A percentile compares a stretch with the other conserved stretches of the same genome.
These are phyloP conservation scores for Muschampia plurimacula DNA, from an alignment of 2,888 invertebrate genomes.

Conservation along the genomic window DNA sequence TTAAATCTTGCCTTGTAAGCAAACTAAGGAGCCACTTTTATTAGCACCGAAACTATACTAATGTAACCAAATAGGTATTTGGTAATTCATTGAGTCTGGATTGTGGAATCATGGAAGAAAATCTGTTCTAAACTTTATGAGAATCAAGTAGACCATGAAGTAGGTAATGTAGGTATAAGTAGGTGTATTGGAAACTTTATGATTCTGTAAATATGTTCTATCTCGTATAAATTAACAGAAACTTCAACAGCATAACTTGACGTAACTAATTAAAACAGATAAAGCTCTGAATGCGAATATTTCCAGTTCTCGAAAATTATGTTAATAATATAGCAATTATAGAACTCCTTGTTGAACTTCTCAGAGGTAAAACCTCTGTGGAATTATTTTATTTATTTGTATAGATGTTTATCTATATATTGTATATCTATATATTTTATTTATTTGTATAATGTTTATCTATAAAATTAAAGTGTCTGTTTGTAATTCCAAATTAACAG, in stretches of 20 bases:
- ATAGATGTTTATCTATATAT: too few species aligned
- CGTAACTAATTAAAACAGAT: constrained; percentile 15
- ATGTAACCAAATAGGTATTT: background rate
- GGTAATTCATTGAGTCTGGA: background rate
- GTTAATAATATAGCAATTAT: constrained; percentile 10
- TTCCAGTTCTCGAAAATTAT: constrained; percentile 13
- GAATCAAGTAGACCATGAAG: too few species aligned
- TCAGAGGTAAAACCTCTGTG: too few species aligned
- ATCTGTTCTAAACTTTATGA: too few species aligned
- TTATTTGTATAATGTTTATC: too few species aligned
- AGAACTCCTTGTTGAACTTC: constrained; percentile 15
- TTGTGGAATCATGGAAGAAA: too few species aligned
- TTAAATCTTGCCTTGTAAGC: constrained; percentile 9
- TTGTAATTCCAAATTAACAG: too few species aligned
- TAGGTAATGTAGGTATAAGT: too few species aligned
- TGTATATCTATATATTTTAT: too few species aligned
- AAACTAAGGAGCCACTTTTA: constrained; percentile 9
- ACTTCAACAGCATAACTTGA: background rate
- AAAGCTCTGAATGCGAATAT: background rate
- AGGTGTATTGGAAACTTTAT: background rate
- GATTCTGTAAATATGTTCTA: background rate
- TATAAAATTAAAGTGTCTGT: too few species aligned
- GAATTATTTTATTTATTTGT: too few species aligned
- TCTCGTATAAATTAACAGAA: background rate
- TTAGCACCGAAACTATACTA: background rate